Evolutionary conservation across 1,140 invertebrate genomes (phyloP).

Genomic region (Maniola jurtina): DNA sequence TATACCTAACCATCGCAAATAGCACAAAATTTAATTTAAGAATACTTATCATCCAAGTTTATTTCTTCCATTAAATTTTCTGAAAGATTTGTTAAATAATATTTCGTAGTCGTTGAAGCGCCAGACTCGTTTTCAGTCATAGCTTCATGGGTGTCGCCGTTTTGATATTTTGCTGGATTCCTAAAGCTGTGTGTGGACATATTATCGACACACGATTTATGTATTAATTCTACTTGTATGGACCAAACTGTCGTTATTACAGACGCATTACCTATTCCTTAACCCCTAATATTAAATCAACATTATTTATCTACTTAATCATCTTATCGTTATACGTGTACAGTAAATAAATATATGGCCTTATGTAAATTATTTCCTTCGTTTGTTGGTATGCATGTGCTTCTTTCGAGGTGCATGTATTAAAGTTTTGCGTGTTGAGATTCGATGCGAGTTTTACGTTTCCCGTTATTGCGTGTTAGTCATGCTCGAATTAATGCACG

Average conservation of each 20-base stretch:
- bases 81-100: constrained; percentile 19
- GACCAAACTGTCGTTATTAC: constrained; percentile 76
- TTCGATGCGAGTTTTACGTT: constrained; percentile 36
- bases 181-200: constrained; percentile 49
- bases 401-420: constrained; percentile 59
- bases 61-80: constrained; percentile 17
- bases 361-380: constrained; percentile 75
- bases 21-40: constrained; percentile 26
- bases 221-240: constrained; percentile 74
- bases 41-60: constrained; percentile 1
- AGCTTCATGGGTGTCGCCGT: constrained; percentile 22
- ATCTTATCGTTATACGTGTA: constrained; percentile 75
- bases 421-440: constrained; percentile 46
- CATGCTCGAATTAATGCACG: constrained; percentile 49
- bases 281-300: constrained; percentile 70
- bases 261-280: constrained; percentile 70
- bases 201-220: constrained; percentile 57
- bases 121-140: neutral
- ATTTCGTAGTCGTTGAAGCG: constrained; percentile 17
- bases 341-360: constrained; percentile 75
- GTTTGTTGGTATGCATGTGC: constrained; percentile 65
- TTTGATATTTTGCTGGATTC: constrained; percentile 50
- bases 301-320: constrained; percentile 75
- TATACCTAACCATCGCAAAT: constrained; percentile 24
- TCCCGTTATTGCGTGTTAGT: constrained; percentile 51